Conservation (phyloP, 2,113 vertebrate species). For the Pogona vitticeps region DNA sequence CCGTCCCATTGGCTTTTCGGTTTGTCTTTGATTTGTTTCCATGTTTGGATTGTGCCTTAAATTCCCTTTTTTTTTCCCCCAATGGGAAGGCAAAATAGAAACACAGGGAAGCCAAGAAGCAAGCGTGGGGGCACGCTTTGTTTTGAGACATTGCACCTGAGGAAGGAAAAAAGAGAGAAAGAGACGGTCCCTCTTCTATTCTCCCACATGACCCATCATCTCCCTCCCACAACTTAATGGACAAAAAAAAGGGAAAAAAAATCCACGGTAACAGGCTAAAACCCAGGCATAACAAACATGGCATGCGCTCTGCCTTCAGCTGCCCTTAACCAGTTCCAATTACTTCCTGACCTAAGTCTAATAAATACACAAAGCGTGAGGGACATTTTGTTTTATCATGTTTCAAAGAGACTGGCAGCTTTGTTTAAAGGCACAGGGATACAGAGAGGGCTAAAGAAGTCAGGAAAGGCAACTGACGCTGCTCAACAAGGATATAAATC, state of each 20-base stretch:
- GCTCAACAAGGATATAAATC: not conserved
- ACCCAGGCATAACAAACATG: not conserved
- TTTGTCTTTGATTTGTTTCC: too few relatives aligned
- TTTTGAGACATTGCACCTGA: not conserved
- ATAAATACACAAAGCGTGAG: slow-evolving; percentile 23
- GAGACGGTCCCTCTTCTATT: too few relatives aligned
- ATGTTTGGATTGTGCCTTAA: too few relatives aligned
- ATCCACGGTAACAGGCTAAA: not conserved
- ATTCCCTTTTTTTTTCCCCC: too few relatives aligned
- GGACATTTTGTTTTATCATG: not conserved
- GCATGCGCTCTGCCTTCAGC: slow-evolving; percentile 63
- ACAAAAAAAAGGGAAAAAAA: not conserved
- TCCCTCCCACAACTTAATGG: accelerated
- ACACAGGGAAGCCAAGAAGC: too few relatives aligned
- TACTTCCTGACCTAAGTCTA: slow-evolving; percentile 76
- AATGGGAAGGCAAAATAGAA: too few relatives aligned
- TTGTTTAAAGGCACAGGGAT: slow-evolving; percentile 37
- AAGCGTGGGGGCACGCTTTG: too few relatives aligned
- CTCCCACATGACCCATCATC: not conserved
- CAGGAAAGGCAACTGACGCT: slow-evolving; percentile 34
- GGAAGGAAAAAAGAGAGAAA: not conserved
- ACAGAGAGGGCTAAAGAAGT: not conserved
- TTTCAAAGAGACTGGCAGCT: slow-evolving; percentile 35
- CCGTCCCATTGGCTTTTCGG: too few relatives aligned
- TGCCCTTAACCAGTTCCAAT: slow-evolving; percentile 72